Percentiles rank a stretch among this genome's conserved stretches.
These are phyloP conservation scores for Epizoanthus stellaris DNA, from an alignment of 92 coral and sea anemone genomes.

Conservation along the genomic window DNA sequence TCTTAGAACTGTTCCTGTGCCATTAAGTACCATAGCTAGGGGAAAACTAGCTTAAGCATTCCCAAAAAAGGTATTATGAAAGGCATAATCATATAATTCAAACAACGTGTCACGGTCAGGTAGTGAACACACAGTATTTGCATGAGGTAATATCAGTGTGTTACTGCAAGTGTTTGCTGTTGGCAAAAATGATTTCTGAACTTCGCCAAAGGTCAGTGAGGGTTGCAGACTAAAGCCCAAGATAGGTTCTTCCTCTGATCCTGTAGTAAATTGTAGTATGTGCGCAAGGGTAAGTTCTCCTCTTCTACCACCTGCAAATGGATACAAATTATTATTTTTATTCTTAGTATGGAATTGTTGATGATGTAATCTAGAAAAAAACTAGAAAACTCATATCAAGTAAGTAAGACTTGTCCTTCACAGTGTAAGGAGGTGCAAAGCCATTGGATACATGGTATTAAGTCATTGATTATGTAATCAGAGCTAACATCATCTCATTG, in stretches of 20 bases:
- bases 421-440: slow-evolving; percentile 22
- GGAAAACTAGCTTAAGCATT: slow-evolving; percentile 39
- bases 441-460: slow-evolving; percentile 23
- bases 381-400: slow-evolving; percentile 21
- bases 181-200: slow-evolving; percentile 41
- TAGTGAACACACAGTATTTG: slow-evolving; percentile 34
- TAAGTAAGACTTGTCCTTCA: slow-evolving; percentile 32
- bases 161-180: slow-evolving; percentile 49
- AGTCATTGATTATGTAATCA: slow-evolving; percentile 27
- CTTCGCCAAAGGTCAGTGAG: slow-evolving; percentile 41
- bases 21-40: slow-evolving; percentile 29
- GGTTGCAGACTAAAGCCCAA: slow-evolving; percentile 48
- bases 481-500: slow-evolving; percentile 24
- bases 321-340: slow-evolving; percentile 20
- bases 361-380: slow-evolving; percentile 19
- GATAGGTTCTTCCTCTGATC: slow-evolving; percentile 37
- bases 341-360: slow-evolving; percentile 17
- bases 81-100: slow-evolving; percentile 50
- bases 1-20: slow-evolving; percentile 31
- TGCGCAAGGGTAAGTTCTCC: slow-evolving; percentile 31
- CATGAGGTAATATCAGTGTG: slow-evolving; percentile 35
- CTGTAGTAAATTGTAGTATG: slow-evolving; percentile 45
- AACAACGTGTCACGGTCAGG: slow-evolving; percentile 39
- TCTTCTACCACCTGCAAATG: slow-evolving; percentile 43
- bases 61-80: slow-evolving; percentile 43